Conservation (phyloP, 2,797 vertebrate species). For the Morus bassanus region DNA sequence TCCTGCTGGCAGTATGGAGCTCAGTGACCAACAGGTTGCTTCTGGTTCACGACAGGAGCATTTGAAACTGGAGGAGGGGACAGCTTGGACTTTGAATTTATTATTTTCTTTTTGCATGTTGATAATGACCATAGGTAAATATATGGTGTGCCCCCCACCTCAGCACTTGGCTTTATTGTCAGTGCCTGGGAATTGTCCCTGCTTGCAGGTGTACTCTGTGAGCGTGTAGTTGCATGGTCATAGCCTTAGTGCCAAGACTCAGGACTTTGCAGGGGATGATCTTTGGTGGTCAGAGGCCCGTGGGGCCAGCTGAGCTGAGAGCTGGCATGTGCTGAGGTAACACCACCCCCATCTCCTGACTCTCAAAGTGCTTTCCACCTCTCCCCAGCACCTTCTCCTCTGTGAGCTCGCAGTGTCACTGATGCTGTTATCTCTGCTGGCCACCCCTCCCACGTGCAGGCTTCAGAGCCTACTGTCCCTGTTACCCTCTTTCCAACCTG, state of each 20-base stretch:
- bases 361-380: neutral
- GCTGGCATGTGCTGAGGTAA: neutral
- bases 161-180: neutral
- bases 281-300: neutral
- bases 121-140: neutral
- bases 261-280: neutral
- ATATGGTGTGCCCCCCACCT: neutral
- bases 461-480: neutral
- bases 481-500: neutral
- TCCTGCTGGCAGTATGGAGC: neutral
- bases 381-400: neutral
- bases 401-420: neutral
- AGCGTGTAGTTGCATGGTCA: neutral
- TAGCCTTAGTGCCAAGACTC: neutral
- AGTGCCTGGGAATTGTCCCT: neutral
- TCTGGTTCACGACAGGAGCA: neutral
- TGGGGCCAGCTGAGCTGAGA: neutral
- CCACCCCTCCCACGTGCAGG: neutral
- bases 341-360: neutral
- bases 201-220: accelerated
- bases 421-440: neutral
- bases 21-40: neutral
- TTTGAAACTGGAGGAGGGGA: neutral
- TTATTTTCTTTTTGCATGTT: neutral
- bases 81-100: neutral